Conservation (phyloP, 2,113 vertebrate genomes). For the Oncorhynchus kisutch region DNA sequence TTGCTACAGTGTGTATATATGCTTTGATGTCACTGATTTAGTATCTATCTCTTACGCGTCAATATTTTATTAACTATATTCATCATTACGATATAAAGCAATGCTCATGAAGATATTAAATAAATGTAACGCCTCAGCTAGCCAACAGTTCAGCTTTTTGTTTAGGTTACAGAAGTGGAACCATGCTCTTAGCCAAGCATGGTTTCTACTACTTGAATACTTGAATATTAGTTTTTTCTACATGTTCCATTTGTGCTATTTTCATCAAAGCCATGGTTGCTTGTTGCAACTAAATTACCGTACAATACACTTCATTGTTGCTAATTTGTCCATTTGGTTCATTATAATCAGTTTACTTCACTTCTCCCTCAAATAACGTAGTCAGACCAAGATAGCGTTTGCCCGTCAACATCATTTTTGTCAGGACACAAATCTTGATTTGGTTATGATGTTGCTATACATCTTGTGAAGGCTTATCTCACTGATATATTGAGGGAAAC, state of each 20-base stretch:
- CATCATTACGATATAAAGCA: slow-evolving; percentile 21
- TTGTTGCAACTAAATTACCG: no score
- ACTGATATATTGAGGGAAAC: no score
- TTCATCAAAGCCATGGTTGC: no score
- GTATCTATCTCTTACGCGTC: slow-evolving; percentile 52
- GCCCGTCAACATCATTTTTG: no score
- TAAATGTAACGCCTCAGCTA: neutral
- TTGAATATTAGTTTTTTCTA: neutral
- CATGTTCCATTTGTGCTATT: neutral
- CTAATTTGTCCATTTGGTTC: no score
- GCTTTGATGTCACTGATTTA: slow-evolving; percentile 62
- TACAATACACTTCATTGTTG: no score
- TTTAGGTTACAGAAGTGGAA: neutral
- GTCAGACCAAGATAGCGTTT: no score
- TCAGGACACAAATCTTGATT: no score
- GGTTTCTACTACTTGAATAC: neutral
- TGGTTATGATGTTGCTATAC: no score
- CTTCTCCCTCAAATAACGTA: no score
- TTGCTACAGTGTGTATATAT: slow-evolving; percentile 53
- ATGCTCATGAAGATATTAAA: neutral
- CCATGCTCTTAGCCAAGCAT: neutral
- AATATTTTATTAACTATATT: slow-evolving; percentile 63
- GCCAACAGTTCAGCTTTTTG: slow-evolving; percentile 1
- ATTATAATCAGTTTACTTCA: no score
- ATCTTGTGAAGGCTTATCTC: no score